Evolutionary conservation across 2,888 invertebrate genomes (phyloP).

Genomic region (Augochlorella aurata): DNA sequence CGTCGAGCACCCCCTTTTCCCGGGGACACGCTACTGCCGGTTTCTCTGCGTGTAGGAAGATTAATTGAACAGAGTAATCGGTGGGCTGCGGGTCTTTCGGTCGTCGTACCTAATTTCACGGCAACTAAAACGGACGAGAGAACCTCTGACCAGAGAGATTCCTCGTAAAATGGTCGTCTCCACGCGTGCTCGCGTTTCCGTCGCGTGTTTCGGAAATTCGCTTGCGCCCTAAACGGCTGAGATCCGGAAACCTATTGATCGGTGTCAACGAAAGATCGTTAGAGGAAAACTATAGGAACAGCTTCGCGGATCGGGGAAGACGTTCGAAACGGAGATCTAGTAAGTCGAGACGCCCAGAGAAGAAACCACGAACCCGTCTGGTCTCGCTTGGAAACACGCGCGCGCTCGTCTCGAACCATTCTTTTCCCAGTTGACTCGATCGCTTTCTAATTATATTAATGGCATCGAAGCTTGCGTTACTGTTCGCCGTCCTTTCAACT

Average conservation of each 20-base stretch:
- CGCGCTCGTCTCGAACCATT: neutral
- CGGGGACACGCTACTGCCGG: slow-evolving; percentile 15
- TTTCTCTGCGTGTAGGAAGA: neutral
- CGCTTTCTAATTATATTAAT: slow-evolving; percentile 31
- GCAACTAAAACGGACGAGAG: too few species aligned
- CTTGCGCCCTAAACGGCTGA: too few species aligned
- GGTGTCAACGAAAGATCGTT: neutral
- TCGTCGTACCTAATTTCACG: too few species aligned
- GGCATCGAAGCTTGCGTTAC: slow-evolving; percentile 25
- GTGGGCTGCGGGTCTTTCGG: too few species aligned
- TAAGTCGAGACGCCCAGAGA: slow-evolving; percentile 26
- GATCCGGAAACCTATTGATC: too few species aligned
- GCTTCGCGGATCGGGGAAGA: slow-evolving; percentile 48
- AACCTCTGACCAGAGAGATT: too few species aligned
- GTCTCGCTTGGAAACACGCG: slow-evolving; percentile 21
- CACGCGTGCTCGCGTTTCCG: too few species aligned
- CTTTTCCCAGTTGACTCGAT: neutral
- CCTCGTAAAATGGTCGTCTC: too few species aligned
- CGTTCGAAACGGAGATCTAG: slow-evolving; percentile 41
- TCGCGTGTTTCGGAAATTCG: too few species aligned
- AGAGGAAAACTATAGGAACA: slow-evolving; percentile 19
- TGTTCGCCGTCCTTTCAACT: neutral
- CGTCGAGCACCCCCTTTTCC: slow-evolving; percentile 26
- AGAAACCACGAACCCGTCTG: neutral
- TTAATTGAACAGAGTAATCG: slow-evolving; percentile 15